Percentiles rank a stretch among this genome's conserved stretches.
These are phyloP conservation scores for Linepithema humile DNA, from an alignment of 1,140 invertebrate genomes.

Conservation along the genomic window DNA sequence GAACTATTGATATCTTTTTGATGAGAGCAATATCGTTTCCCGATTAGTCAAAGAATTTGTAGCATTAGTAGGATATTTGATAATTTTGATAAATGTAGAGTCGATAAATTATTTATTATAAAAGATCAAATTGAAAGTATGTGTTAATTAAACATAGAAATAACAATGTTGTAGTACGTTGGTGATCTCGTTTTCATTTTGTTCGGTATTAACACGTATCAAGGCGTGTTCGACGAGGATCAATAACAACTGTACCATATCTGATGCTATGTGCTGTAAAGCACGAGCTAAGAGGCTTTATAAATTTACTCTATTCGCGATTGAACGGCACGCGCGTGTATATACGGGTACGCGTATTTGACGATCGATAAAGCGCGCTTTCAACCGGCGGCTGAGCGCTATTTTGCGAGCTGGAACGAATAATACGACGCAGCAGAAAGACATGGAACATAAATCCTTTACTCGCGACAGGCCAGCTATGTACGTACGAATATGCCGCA, in stretches of 20 bases:
- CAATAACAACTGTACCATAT: not conserved
- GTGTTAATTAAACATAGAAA: not conserved
- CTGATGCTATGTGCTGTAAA: not conserved
- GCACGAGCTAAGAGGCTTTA: constrained; percentile 26
- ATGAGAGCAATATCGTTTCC: not conserved
- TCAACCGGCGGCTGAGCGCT: not conserved
- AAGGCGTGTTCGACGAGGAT: not conserved
- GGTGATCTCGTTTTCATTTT: not conserved
- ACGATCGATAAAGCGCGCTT: constrained; percentile 31
- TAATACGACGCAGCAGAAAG: constrained; percentile 12
- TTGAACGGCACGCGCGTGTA: not conserved
- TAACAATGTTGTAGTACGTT: not conserved
- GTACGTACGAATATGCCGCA: not conserved
- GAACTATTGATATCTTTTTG: not conserved
- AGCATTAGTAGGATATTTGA: not conserved
- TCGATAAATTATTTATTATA: not conserved
- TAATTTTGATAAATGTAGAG: not conserved
- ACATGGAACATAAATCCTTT: constrained; percentile 16
- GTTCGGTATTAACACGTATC: not conserved
- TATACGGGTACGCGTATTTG: constrained; percentile 16
- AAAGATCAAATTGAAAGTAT: not conserved
- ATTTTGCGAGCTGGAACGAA: constrained; percentile 33
- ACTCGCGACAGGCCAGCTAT: not conserved
- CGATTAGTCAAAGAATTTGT: not conserved
- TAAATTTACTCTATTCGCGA: constrained; percentile 35